These are phyloP conservation scores for Vanacampus margaritifer DNA, from an alignment of 2,113 vertebrate species.

Conservation along the genomic window DNA sequence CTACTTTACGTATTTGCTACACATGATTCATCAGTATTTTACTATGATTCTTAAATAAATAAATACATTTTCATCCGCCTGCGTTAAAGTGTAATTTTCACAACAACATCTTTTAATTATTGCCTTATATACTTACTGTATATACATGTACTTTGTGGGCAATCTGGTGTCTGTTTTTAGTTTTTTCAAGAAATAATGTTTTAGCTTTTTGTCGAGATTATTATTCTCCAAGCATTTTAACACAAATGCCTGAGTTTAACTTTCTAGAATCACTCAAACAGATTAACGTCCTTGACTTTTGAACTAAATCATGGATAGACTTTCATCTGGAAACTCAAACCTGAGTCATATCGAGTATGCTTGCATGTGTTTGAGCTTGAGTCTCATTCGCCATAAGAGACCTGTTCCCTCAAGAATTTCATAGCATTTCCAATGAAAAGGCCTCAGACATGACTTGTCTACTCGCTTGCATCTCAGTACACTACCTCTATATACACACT, in stretches of 20 bases:
- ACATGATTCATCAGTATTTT: not conserved
- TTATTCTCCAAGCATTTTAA: not conserved
- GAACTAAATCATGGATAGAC: constrained; percentile 12
- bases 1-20: too few species aligned
- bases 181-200: not conserved
- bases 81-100: not conserved
- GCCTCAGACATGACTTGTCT: not conserved
- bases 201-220: not conserved
- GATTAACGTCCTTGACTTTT: not conserved
- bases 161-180: constrained; percentile 33
- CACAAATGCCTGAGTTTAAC: constrained; percentile 20
- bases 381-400: constrained; percentile 7
- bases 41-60: not conserved
- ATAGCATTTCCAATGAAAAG: not conserved
- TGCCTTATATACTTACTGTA: constrained; percentile 42
- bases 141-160: constrained; percentile 32
- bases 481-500: not conserved
- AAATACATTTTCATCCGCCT: too few species aligned
- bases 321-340: constrained; percentile 18
- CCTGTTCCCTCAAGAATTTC: not conserved
- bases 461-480: not conserved
- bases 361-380: constrained; percentile 21
- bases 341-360: constrained; percentile 11
- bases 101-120: not conserved
- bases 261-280: constrained; percentile 24